Conservation (phyloP, 2,113 vertebrate species). For the Genyomyrus donnyi region DNA sequence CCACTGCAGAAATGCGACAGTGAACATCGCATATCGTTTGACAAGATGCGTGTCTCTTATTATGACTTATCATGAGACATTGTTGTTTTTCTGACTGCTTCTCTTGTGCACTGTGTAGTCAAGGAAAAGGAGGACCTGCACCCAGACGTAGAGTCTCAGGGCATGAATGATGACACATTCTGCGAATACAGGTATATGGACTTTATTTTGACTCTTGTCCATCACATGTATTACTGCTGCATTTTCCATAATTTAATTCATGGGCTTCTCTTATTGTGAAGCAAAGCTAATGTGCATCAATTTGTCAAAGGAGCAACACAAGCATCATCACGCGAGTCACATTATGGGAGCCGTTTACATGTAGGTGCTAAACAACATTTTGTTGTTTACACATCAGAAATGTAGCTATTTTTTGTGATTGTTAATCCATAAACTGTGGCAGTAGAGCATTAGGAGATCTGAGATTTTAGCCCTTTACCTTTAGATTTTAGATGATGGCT, state of each 20-base stretch:
- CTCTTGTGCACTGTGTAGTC: constrained; percentile 55
- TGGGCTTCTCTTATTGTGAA: constrained; percentile 49
- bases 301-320: constrained; percentile 43
- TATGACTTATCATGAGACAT: neutral
- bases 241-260: constrained; percentile 22
- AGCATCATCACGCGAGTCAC: constrained; percentile 38
- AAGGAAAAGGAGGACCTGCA: constrained; percentile 97
- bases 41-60: neutral
- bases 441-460: constrained; percentile 17
- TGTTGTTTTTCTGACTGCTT: neutral
- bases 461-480: constrained; percentile 25
- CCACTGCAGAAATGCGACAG: neutral
- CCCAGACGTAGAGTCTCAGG: constrained; percentile 87
- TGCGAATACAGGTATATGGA: constrained; percentile 91
- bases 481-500: constrained; percentile 27
- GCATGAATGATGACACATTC: constrained; percentile 92
- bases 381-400: constrained; percentile 45
- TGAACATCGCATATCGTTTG: neutral
- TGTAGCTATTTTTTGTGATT: constrained; percentile 32
- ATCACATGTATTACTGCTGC: constrained; percentile 27
- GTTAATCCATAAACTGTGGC: constrained; percentile 36
- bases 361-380: constrained; percentile 53
- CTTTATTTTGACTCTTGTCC: neutral
- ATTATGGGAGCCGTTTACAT: constrained; percentile 51
- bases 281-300: constrained; percentile 42